phyloP scores from a whole-genome alignment of 2,797 vertebrate genomes.

The Ateles fusciceps region DNA sequence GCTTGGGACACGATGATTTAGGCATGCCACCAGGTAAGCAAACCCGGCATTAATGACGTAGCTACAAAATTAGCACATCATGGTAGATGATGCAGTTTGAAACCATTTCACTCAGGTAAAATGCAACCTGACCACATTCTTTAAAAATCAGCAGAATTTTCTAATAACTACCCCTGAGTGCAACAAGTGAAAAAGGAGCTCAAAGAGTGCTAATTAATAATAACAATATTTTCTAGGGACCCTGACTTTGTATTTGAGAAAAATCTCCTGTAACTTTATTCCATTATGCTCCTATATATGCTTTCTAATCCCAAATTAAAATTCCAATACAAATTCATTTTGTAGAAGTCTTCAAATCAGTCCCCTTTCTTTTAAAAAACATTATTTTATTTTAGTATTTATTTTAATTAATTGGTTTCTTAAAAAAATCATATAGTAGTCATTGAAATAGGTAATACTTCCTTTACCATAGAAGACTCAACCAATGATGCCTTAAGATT shows the following conservation, averaged over 20 bases:
- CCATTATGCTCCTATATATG: not conserved
- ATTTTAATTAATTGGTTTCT: conserved; percentile 38
- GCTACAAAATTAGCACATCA: not conserved
- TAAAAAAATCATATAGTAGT: conserved; percentile 3
- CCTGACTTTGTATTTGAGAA: conserved; percentile 54
- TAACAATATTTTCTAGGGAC: conserved; percentile 9
- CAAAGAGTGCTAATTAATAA: conserved; percentile 19
- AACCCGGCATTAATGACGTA: not conserved
- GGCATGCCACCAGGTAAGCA: conserved; percentile 32
- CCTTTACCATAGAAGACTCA: conserved; percentile 49
- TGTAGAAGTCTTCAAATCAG: conserved; percentile 2
- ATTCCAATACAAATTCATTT: conserved; percentile 25
- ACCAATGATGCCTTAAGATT: conserved; percentile 56
- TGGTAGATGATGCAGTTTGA: not conserved
- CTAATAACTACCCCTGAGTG: conserved; percentile 10
- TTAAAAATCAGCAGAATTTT: not conserved
- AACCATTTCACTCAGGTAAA: conserved; percentile 20
- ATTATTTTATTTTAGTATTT: not conserved
- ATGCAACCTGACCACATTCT: not conserved
- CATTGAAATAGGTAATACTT: conserved; percentile 52
- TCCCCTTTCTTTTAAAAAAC: conserved; percentile 27
- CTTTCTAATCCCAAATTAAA: conserved; percentile 42
- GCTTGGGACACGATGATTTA: not conserved
- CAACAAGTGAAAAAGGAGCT: not conserved
- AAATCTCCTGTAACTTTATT: conserved; percentile 18